Percentiles rank a stretch among this genome's conserved stretches.
Conservation (phyloP, 2,888 invertebrate genomes). For the Ennomos erosarius region DNA sequence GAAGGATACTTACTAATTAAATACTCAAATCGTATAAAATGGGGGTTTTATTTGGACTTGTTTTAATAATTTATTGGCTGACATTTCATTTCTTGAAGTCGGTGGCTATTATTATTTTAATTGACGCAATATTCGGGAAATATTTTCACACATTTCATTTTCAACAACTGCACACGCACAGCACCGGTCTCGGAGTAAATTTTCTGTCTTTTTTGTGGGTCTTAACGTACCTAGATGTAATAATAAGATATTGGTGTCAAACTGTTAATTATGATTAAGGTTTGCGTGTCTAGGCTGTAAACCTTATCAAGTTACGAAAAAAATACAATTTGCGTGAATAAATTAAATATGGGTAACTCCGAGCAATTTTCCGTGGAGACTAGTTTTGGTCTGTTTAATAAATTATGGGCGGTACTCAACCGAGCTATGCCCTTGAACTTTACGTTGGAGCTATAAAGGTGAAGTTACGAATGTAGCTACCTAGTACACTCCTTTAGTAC, state of each 20-base stretch:
- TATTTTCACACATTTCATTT: background rate
- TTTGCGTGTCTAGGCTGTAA: conserved; percentile 36
- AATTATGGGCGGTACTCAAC: conserved; percentile 21
- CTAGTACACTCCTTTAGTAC: no score
- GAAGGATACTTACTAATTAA: conserved; percentile 1
- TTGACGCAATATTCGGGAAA: background rate
- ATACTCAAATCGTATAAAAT: no score
- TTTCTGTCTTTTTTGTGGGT: no score
- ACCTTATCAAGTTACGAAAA: conserved; percentile 34
- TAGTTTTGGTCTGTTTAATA: conserved; percentile 32
- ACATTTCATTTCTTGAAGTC: no score
- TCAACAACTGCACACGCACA: conserved; percentile 6
- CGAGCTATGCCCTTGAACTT: conserved; percentile 28
- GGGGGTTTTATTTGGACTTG: no score
- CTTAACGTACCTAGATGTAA: conserved; percentile 27
- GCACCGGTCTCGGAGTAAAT: no score
- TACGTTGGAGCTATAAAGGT: conserved; percentile 16
- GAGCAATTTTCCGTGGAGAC: conserved; percentile 26
- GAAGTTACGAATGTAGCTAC: conserved; percentile 4
- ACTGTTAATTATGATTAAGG: conserved; percentile 21
- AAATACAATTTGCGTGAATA: conserved; percentile 26
- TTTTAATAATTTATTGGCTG: no score
- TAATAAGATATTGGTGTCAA: conserved; percentile 39
- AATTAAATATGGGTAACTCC: conserved; percentile 25
- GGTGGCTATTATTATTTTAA: background rate